Evolutionary conservation across 2,888 invertebrate species (phyloP).

Genomic region (Leucoma salicis): DNA sequence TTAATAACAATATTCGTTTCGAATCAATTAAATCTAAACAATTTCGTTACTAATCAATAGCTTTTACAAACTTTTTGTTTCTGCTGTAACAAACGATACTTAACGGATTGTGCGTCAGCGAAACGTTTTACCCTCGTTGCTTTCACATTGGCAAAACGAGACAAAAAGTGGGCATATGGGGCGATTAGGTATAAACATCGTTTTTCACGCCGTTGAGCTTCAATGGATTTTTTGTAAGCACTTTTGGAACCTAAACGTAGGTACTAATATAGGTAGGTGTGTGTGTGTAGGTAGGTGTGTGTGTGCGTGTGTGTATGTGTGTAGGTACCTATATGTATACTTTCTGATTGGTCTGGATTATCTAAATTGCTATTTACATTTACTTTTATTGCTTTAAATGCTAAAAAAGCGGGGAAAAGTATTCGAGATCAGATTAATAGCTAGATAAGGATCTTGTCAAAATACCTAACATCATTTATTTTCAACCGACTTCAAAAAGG

Average conservation of each 20-base stretch:
- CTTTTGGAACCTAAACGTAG: background rate
- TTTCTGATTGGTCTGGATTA: no score
- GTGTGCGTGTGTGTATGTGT: no score
- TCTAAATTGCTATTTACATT: no score
- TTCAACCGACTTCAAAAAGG: no score
- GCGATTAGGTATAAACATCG: constrained; percentile 2
- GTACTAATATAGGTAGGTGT: no score
- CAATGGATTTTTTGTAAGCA: constrained; percentile 2
- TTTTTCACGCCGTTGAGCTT: constrained; percentile 3
- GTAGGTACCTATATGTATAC: no score
- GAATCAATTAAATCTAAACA: background rate
- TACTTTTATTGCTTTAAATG: no score
- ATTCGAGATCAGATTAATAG: no score
- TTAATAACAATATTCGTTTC: background rate
- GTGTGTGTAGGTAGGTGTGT: no score
- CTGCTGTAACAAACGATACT: constrained; percentile 2
- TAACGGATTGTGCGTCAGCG: constrained; percentile 6
- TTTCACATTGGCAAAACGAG: constrained; percentile 1
- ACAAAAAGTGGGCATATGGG: constrained; percentile 7
- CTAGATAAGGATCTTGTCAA: no score
- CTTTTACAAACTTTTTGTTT: constrained; percentile 2
- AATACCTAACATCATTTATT: no score
- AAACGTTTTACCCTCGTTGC: constrained; percentile 8
- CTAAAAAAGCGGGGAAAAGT: no score
- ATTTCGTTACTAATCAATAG: constrained; percentile 5